phyloP scores from a whole-genome alignment of 2,113 vertebrate species.

The Casuarius casuarius region DNA sequence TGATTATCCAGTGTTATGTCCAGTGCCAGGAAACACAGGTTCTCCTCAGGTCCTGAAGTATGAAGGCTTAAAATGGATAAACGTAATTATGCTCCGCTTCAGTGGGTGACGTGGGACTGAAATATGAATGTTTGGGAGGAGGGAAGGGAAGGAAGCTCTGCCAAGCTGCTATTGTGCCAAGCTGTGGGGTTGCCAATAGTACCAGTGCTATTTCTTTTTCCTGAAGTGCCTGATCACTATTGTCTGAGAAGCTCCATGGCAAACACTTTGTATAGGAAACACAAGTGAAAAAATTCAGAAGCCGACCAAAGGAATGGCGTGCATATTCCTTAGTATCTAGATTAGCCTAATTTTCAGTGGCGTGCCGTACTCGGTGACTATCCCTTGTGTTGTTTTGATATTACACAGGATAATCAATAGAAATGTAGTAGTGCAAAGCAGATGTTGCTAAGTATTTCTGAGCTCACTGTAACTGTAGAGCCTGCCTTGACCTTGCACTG shows the following conservation, averaged over 20 bases:
- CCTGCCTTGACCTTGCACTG: neutral
- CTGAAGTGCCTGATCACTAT: neutral
- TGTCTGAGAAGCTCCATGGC: neutral
- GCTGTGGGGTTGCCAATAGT: fast-evolving
- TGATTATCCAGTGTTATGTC: neutral
- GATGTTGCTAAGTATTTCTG: neutral
- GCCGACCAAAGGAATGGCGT: neutral
- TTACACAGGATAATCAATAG: neutral
- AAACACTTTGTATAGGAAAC: neutral
- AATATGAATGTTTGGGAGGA: neutral
- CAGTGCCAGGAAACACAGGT: neutral
- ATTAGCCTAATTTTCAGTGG: neutral
- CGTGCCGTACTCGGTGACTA: neutral
- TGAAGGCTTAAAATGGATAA: neutral
- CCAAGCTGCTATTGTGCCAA: neutral
- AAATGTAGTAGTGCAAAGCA: neutral
- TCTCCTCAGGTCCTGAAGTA: neutral
- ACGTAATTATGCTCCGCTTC: neutral
- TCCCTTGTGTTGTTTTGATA: neutral
- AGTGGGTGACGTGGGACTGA: neutral
- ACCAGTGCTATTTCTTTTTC: neutral
- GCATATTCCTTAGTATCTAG: neutral
- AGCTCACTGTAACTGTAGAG: neutral
- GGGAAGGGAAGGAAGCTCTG: neutral
- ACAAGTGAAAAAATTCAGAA: neutral